Base-by-base conservation (phyloP, 2,113 vertebrate genomes). In the Rhinopomastus cyanomelas region DNA sequence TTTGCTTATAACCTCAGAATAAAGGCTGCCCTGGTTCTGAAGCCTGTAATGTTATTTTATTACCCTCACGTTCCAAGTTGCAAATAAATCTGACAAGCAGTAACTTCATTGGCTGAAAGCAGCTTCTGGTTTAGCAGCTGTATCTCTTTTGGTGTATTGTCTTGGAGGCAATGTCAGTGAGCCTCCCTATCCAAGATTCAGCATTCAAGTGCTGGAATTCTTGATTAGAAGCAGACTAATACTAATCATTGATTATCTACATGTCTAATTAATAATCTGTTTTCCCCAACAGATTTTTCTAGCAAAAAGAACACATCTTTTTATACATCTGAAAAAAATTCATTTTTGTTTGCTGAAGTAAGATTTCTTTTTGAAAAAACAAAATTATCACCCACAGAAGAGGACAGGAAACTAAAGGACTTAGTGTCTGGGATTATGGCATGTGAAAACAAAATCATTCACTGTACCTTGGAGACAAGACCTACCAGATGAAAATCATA, bases 21-120 rank as follows among this genome's bases (percentile, higher is more conserved):
- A 91, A 90, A 91, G 77, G 64, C 90, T 91, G 81, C 81, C 71
- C 88, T 69, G 84, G 48, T 95, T 94, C 92, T 93, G 77, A 90
- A 90, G 85, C 88, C 92, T 87, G 26, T 92, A 69, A 95, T 90
- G 88, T 94, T 86, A 85, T 94, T 94, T 94, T 88, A 90, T 95
- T 96, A 90, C 77, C 51, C 84, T 93, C 74, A 27, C 86, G 86
- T 81, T 94, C 77, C 87, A 84, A 88, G 77, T 32, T 1, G 66
- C 93, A 94, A 91, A 79, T 81, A 91, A 73, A 94, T 94, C 90
- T 93, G 94, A 94, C 88, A 93, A 57, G 92, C 62, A 66, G 83
- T 79, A 59, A 66, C 90, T 84, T 73, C 86, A 91, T 88, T 93
- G 92, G 92, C 88, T 95, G 92, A 76, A 81, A 95, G 88, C 83